Evolutionary conservation across 1,140 invertebrate genomes (phyloP).

Genomic region (Drusus annulatus): DNA sequence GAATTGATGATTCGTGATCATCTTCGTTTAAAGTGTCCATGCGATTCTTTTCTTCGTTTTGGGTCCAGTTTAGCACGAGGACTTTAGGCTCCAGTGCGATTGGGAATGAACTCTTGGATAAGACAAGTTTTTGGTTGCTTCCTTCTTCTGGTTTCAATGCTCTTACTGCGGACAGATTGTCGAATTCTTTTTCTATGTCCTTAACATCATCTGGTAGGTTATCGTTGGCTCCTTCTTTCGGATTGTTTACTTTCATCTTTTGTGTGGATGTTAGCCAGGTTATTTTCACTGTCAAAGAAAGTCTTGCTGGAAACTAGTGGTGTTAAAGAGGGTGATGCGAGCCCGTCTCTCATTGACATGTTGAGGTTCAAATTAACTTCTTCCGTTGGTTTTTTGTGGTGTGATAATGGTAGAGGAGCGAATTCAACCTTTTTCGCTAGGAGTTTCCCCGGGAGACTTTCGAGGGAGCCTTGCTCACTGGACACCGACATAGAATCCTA

Average conservation of each 20-base stretch:
- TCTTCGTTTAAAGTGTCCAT: conserved; percentile 67
- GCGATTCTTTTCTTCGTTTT: conserved; percentile 58
- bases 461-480: conserved; percentile 63
- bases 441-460: conserved; percentile 60
- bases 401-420: conserved; percentile 47
- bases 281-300: conserved; percentile 52
- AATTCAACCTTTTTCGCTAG: conserved; percentile 52
- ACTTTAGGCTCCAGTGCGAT: conserved; percentile 63
- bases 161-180: conserved; percentile 65
- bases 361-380: conserved; percentile 34
- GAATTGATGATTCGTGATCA: conserved; percentile 61
- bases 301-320: conserved; percentile 65
- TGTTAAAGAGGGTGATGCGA: conserved; percentile 59
- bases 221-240: neutral
- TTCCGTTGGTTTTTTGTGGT: conserved; percentile 8
- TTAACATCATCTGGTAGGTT: neutral
- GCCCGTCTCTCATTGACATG: conserved; percentile 39
- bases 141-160: conserved; percentile 61
- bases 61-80: conserved; percentile 62
- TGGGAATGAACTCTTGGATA: conserved; percentile 57
- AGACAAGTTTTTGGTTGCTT: conserved; percentile 45
- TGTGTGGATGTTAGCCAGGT: conserved; percentile 59
- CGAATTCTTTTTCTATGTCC: conserved; percentile 65
- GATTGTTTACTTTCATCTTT: conserved; percentile 47
- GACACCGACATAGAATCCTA: conserved; percentile 65